phyloP scores from a whole-genome alignment of 1,140 invertebrate species.

The Mactra quadrangularis region DNA sequence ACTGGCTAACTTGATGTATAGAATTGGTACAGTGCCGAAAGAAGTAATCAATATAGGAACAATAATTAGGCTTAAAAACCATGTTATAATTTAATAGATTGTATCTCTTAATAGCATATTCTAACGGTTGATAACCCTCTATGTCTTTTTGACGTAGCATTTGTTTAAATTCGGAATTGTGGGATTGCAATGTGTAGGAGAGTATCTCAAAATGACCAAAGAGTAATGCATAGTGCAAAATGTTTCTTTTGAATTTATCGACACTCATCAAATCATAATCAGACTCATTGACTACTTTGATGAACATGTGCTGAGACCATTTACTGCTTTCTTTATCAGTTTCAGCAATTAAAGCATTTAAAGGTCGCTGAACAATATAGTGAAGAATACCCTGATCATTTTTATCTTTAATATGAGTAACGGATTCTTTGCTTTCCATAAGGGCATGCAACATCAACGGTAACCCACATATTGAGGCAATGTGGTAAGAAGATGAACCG shows the following conservation, averaged over 20 bases:
- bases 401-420: background rate
- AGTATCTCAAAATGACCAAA: background rate
- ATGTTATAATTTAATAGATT: background rate
- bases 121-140: background rate
- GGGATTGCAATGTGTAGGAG: background rate
- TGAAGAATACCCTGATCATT: background rate
- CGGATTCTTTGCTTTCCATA: background rate
- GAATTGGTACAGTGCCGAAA: background rate
- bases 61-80: background rate
- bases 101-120: background rate
- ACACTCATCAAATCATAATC: background rate
- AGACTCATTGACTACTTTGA: background rate
- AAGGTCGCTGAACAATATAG: background rate
- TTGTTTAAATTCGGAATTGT: background rate
- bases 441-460: background rate
- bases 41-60: background rate
- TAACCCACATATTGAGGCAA: background rate
- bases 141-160: constrained; percentile 1
- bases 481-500: constrained; percentile 12
- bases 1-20: background rate
- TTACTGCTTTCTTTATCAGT: background rate
- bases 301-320: background rate
- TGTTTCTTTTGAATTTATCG: constrained; percentile 10
- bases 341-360: background rate
- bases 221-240: constrained; percentile 10